Base-by-base conservation (phyloP, 2,113 vertebrate species). In the Lethenteron camtschaticum region DNA sequence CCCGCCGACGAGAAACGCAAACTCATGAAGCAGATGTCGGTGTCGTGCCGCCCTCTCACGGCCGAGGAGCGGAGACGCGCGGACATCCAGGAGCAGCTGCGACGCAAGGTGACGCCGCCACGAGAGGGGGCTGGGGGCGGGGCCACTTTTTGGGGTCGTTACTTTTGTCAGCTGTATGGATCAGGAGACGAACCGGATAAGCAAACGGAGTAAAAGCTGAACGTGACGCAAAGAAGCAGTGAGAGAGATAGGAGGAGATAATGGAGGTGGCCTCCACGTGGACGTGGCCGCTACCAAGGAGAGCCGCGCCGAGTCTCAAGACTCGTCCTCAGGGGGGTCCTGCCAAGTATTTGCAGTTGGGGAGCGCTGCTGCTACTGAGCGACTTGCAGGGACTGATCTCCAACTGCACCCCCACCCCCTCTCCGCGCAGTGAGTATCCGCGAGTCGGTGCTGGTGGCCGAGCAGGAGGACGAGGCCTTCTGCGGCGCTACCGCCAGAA, bases 11-110 rank as follows among this genome's bases (percentile, higher is more conserved):
- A 95, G 78, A 89, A 41, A 41, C 41, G 76, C 73, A 88, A 96
- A 77, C 83, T 99, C 41, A 84, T 99, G 60, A 82, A 85, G 76
- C 90, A 92, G 76, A 87, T 96, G 87, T 95, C 91, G 55, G 89
- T 89, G 70, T 83, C 87, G 1, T 77, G 80, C 71, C 82, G 74
- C 71, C 75, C 78, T 68, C 83, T 76, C 72, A 80, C 73, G 20
- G 80, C 79, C 73, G 85, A 87, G 2, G 80, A 85, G 41, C 41
- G 41, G 41, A 41, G 41, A 41, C 41, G 41, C 41, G 77, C 81
- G 77, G 81, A 83, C 18, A 75, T 75, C 70, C 82, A 77, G 76
- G 79, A 83, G 14, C 81, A 79, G 77, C 73, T 86, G 20, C 84
- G 82, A 74, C 87, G 90, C 69, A 95, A 95, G 89, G 94, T 95